A percentile compares a stretch with the other conserved stretches of the same genome.
phyloP scores from a whole-genome alignment of 2,888 invertebrate genomes.

The Cenopis cana region DNA sequence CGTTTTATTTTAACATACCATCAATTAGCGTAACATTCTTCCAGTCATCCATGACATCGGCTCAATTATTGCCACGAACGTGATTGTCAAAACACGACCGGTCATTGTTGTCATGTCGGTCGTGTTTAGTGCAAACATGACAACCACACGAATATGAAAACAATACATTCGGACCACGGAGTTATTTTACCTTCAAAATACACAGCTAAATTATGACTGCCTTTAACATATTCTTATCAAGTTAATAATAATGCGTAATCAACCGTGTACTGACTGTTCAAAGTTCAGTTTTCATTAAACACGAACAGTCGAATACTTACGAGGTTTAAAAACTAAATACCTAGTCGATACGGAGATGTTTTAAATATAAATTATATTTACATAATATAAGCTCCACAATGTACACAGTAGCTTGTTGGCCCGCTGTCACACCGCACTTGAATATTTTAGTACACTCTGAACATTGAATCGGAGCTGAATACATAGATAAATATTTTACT shows the following conservation, averaged over 20 bases:
- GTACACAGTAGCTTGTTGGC: slow-evolving; percentile 8
- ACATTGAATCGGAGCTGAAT: slow-evolving; percentile 15
- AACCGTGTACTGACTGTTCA: not conserved
- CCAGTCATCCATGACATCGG: not conserved
- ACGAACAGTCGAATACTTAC: not conserved
- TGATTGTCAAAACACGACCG: slow-evolving; percentile 16
- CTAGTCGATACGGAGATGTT: slow-evolving; percentile 3
- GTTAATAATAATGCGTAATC: not conserved
- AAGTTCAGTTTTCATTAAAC: slow-evolving; percentile 1
- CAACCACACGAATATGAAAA: slow-evolving; percentile 5
- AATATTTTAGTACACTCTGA: slow-evolving; percentile 36
- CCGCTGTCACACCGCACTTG: slow-evolving; percentile 26
- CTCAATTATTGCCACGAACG: not conserved
- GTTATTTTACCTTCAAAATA: slow-evolving; percentile 26
- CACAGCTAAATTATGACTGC: slow-evolving; percentile 5
- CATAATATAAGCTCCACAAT: slow-evolving; percentile 19
- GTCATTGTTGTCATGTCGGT: not conserved
- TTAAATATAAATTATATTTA: slow-evolving; percentile 9
- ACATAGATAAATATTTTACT: slow-evolving; percentile 2
- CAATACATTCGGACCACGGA: slow-evolving; percentile 9
- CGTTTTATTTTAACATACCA: not conserved
- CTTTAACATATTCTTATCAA: not conserved
- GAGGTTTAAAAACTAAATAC: not conserved
- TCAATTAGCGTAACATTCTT: not conserved
- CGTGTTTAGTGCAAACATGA: slow-evolving; percentile 11